Conservation (phyloP, 1,140 invertebrate genomes). For the Tetragonula clypearis region DNA sequence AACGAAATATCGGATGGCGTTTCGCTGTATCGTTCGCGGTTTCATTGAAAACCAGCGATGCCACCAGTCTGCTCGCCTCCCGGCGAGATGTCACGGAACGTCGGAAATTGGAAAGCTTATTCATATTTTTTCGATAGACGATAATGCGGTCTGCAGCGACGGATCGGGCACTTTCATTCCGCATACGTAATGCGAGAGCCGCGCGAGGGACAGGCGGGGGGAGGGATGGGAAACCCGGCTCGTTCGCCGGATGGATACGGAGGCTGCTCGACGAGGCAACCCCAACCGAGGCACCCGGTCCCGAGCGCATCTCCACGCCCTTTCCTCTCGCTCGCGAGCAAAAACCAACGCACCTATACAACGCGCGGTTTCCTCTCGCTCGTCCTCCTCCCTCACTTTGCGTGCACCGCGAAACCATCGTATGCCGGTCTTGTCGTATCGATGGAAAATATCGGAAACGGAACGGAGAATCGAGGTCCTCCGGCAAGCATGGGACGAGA, state of each 20-base stretch:
- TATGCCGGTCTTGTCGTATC: background rate
- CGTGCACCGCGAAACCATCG: background rate
- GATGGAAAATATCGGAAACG: background rate
- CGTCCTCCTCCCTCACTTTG: too few relatives aligned
- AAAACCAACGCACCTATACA: background rate
- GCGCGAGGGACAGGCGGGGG: background rate
- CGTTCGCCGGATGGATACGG: constrained; percentile 12
- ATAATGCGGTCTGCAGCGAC: constrained; percentile 40
- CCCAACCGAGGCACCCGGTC: background rate
- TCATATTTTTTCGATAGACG: constrained; percentile 80
- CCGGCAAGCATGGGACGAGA: background rate
- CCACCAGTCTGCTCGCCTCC: constrained; percentile 72
- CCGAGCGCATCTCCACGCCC: background rate
- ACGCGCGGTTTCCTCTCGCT: too few relatives aligned
- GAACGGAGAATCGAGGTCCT: background rate
- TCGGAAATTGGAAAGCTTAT: constrained; percentile 82
- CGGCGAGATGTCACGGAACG: constrained; percentile 81
- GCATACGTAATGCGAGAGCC: constrained; percentile 73
- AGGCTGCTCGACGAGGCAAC: constrained; percentile 3
- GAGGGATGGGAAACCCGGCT: constrained; percentile 26
- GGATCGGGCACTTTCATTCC: constrained; percentile 76
- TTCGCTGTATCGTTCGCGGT: constrained; percentile 76
- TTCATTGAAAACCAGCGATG: constrained; percentile 72
- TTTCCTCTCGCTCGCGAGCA: background rate
- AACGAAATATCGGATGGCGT: constrained; percentile 79